A percentile compares a stretch with the other conserved stretches of the same genome.
These are phyloP conservation scores for Actenoides hombroni DNA, from an alignment of 2,113 vertebrate species.

Conservation along the genomic window DNA sequence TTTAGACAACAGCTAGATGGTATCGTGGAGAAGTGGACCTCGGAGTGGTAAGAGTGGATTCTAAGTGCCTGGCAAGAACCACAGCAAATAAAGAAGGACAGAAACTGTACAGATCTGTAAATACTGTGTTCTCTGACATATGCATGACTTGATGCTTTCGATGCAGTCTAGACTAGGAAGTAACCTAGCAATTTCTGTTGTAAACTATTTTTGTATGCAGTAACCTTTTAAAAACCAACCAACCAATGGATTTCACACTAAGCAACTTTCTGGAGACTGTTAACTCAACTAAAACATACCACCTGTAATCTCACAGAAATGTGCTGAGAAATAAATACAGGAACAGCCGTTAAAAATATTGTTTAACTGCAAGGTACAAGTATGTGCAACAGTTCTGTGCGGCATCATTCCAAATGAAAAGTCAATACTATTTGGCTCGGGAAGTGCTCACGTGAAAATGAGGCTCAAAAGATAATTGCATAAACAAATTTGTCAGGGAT, in stretches of 20 bases:
- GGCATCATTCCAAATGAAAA: constrained; percentile 24
- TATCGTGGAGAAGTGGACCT: neutral
- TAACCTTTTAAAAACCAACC: neutral
- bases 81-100: constrained; percentile 14
- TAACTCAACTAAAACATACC: constrained; percentile 29
- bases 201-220: constrained; percentile 30
- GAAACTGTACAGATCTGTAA: constrained; percentile 64
- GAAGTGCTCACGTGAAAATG: neutral
- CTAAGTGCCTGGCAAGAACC: neutral
- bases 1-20: neutral
- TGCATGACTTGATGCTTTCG: constrained; percentile 49
- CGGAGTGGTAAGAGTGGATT: neutral
- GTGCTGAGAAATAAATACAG: constrained; percentile 27
- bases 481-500: neutral
- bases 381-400: neutral
- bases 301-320: neutral
- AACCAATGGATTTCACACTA: constrained; percentile 5
- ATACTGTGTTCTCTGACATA: constrained; percentile 50
- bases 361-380: neutral
- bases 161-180: constrained; percentile 29
- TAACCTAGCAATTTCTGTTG: constrained; percentile 27
- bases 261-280: constrained; percentile 14
- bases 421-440: neutral
- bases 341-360: neutral
- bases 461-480: neutral